Conservation (phyloP, 2,888 invertebrate genomes). For the Diaprepes abbreviatus region DNA sequence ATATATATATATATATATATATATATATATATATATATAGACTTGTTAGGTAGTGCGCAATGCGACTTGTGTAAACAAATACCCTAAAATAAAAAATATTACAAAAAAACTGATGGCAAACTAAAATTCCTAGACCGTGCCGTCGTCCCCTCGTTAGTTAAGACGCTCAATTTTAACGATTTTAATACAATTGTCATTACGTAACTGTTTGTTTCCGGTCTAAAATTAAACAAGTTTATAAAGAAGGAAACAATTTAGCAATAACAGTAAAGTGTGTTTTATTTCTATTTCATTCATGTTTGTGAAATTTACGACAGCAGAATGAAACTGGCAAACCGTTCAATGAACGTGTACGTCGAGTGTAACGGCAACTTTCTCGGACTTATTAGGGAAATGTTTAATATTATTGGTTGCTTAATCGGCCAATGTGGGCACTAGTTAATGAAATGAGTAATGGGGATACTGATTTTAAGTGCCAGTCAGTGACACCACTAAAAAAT, state of each 20-base stretch:
- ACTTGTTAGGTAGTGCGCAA: no score
- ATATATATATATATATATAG: no score
- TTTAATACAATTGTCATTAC: neutral
- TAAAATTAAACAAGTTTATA: slow-evolving; percentile 6
- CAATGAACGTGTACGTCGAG: neutral
- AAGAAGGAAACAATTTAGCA: slow-evolving; percentile 18
- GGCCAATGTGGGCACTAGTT: slow-evolving; percentile 1
- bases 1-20: no score
- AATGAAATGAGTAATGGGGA: neutral
- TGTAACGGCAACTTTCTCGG: slow-evolving; percentile 10
- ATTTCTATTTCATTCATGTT: slow-evolving; percentile 17
- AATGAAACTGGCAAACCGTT: neutral
- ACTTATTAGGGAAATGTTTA: slow-evolving; percentile 15
- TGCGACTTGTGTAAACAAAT: no score
- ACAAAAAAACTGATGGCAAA: no score
- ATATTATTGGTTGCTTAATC: slow-evolving; percentile 4
- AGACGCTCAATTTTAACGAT: neutral
- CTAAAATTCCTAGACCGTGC: no score
- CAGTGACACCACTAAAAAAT: no score
- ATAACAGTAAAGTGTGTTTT: slow-evolving; percentile 11
- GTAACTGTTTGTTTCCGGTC: slow-evolving; percentile 6
- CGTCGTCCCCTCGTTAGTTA: no score
- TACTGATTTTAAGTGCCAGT: no score
- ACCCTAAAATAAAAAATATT: no score
- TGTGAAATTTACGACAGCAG: slow-evolving; percentile 16